Evolutionary conservation across 1,140 invertebrate genomes (phyloP).

Genomic region (Eurosta solidaginis): DNA sequence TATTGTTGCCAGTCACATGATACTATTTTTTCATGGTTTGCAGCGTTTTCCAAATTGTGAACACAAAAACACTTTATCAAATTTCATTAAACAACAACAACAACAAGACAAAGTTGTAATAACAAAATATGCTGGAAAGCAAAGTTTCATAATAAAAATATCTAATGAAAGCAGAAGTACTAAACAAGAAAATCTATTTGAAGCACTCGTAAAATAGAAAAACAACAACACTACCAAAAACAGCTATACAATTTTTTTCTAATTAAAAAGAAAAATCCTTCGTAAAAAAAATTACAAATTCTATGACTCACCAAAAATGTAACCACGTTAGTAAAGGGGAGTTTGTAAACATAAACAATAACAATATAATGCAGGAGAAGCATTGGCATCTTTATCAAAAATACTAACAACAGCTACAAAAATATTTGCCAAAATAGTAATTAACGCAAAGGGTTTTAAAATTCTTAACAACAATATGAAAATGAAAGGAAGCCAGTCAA

Average conservation of each 20-base stretch:
- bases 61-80: neutral
- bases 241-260: neutral
- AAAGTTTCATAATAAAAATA: constrained; percentile 7
- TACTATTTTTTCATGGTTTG: neutral
- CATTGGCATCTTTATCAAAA: too few species aligned
- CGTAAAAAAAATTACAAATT: neutral
- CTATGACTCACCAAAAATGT: too few species aligned
- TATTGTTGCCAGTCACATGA: too few species aligned
- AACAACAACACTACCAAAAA: neutral
- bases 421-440: too few species aligned
- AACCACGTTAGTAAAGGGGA: too few species aligned
- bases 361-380: too few species aligned
- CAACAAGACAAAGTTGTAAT: neutral
- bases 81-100: neutral
- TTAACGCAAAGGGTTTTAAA: too few species aligned
- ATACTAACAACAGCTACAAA: too few species aligned
- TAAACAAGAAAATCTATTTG: neutral
- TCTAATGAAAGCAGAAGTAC: neutral
- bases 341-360: too few species aligned
- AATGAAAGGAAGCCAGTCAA: too few species aligned
- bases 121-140: neutral
- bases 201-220: too few species aligned
- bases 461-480: too few species aligned
- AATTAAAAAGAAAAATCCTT: neutral
- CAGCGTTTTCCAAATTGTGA: neutral